Conservation (phyloP, 2,113 vertebrate genomes). For the Corynorhinus townsendii region DNA sequence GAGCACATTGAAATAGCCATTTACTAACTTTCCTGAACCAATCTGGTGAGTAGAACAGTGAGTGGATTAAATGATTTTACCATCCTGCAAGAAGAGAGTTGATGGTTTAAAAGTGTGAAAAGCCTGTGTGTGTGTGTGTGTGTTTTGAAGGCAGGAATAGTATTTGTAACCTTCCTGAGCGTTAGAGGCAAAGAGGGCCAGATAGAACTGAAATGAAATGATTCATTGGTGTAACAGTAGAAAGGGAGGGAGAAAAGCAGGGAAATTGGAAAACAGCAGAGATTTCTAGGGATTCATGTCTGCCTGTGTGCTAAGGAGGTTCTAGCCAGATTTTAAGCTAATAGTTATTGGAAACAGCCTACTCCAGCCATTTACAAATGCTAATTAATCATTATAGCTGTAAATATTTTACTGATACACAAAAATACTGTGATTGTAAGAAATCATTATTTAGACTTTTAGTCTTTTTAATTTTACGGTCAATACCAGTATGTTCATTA, state of each 20-base stretch:
- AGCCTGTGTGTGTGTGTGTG: background rate
- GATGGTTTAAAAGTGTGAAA: background rate
- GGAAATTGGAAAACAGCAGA: background rate
- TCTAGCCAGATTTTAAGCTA: background rate
- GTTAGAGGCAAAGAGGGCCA: background rate
- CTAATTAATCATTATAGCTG: background rate
- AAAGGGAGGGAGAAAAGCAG: background rate
- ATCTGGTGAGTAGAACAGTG: slow-evolving; percentile 8
- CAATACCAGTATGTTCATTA: background rate
- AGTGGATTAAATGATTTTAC: background rate
- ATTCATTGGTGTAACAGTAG: background rate
- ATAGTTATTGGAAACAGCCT: background rate
- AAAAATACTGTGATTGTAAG: background rate
- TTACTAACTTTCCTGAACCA: background rate
- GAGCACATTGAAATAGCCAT: background rate
- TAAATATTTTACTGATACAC: background rate
- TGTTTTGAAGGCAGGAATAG: background rate
- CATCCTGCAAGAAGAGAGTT: background rate
- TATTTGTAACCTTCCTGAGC: background rate
- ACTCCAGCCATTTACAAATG: background rate
- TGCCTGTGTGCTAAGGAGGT: background rate
- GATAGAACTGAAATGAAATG: background rate
- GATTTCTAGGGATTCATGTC: background rate
- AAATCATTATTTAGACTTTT: background rate
- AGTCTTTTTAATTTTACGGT: background rate